Conservation (phyloP, 2,113 vertebrate genomes). For the Tichodroma muraria region DNA sequence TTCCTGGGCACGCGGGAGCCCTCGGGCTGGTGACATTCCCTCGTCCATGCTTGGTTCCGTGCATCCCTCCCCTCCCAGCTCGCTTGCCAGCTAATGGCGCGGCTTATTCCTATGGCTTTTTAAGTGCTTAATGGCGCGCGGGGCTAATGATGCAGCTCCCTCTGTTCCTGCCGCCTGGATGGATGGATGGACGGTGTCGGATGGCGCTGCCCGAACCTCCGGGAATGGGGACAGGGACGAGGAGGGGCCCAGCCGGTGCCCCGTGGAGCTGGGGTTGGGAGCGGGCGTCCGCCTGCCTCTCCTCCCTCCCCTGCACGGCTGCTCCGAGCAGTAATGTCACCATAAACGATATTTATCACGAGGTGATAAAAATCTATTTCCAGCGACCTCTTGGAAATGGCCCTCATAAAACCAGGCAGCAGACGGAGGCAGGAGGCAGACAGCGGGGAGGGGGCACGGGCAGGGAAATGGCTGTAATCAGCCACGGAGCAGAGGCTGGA, state of each 20-base stretch:
- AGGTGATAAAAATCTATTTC: slow-evolving; percentile 65
- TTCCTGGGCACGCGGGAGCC: not conserved
- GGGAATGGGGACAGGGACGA: not conserved
- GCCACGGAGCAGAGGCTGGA: not conserved
- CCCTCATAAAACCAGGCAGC: slow-evolving; percentile 58
- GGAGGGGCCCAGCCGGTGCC: not conserved
- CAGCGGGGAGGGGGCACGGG: slow-evolving; percentile 13
- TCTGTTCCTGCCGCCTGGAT: not conserved
- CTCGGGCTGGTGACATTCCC: not conserved
- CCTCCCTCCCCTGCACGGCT: not conserved
- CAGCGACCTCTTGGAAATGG: slow-evolving; percentile 64
- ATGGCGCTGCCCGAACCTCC: not conserved
- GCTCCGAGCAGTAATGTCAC: slow-evolving; percentile 35
- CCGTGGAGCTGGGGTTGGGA: not conserved
- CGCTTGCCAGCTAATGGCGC: slow-evolving; percentile 30
- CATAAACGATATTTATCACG: slow-evolving; percentile 55
- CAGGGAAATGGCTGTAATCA: slow-evolving; percentile 33
- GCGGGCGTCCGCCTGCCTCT: not conserved
- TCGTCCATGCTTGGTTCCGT: rapidly evolving
- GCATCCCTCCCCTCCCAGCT: not conserved
- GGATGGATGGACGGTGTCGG: not conserved
- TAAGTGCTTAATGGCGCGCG: slow-evolving; percentile 52
- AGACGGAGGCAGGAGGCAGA: slow-evolving; percentile 55
- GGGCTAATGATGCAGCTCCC: slow-evolving; percentile 34
- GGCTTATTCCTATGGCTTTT: slow-evolving; percentile 54